Base-by-base conservation (phyloP, 2,888 invertebrate genomes). In the Venustoraphidia nigricollis region DNA sequence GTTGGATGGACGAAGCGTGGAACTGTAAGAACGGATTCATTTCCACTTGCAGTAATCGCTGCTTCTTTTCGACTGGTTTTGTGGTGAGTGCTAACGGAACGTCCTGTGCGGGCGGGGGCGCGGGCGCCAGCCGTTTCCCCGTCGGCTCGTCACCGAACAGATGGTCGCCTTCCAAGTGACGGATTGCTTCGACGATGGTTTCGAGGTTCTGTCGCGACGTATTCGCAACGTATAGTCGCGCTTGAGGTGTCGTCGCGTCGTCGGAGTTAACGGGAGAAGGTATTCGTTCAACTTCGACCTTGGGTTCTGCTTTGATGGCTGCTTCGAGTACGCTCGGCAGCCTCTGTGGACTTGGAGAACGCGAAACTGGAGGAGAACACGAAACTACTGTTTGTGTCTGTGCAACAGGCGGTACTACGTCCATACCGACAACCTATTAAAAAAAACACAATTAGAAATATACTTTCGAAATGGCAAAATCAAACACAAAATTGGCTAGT, bases 181-280 rank as follows among this genome's bases (percentile, higher is more conserved):
- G 82, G 61, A 98, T 97, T 48, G 98, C 98, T 67, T 97, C 96
- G 38, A 97, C 94, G 56, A 98, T 96, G 10, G 96, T 96, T 68
- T 97, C 95, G 58, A 98, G 75, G 67, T 95, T 96, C 66, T 94
- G 92, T 48, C 93, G 81, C 53, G 92, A 91, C 46, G 87, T 87
- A 55, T 79, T 81, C 11, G 80, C 76, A 45, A 76, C 65, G 58
- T 75, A 77, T 47, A 77, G 63, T 53, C 76, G 68, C 47, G 58
- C 61, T 52, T 68, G 69, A 1, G 71, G 67, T n/a, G 68, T 65
- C 9, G 65, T 65, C 51, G 71, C 72, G 45, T 70, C 70, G 42
- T 61, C 58, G 40, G 39, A 65, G 55, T 55, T 61, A 54, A 74
- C 77, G 6, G 79, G 76, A 17, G 71, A 71, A 46, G 76, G 73